Evolutionary conservation across 2,797 vertebrate species (phyloP).

Genomic region (Clamator glandarius): DNA sequence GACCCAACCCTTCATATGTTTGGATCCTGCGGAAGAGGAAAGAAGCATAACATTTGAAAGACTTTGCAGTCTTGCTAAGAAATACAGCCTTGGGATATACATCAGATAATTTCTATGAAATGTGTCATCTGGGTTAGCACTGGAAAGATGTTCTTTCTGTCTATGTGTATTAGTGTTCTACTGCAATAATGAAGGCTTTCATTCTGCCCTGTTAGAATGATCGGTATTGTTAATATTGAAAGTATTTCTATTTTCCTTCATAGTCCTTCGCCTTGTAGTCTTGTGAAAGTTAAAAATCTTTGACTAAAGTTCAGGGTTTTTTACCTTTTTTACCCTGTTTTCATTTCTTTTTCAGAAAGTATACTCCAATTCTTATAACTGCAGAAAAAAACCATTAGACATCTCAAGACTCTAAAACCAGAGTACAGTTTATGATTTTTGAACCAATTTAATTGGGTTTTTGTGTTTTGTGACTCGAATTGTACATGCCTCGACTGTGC

Average conservation of each 20-base stretch:
- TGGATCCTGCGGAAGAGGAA: background rate
- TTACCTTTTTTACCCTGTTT: accelerated
- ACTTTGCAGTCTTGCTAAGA: background rate
- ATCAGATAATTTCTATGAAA: background rate
- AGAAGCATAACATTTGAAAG: background rate
- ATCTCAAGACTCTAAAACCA: background rate
- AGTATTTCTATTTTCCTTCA: background rate
- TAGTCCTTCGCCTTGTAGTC: background rate
- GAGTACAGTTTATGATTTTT: background rate
- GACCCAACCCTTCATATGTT: background rate
- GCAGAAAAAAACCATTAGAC: accelerated
- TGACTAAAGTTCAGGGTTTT: background rate
- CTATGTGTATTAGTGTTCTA: background rate
- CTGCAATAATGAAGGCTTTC: background rate
- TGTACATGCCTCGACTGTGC: background rate
- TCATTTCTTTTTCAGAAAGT: background rate
- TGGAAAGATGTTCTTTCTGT: background rate
- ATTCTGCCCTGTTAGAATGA: background rate
- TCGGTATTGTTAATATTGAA: background rate
- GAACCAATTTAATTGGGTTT: background rate
- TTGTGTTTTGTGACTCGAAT: background rate
- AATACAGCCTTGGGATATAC: background rate
- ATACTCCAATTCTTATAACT: background rate
- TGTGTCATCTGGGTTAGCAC: background rate
- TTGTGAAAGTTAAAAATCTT: background rate